A percentile compares a stretch with the other conserved stretches of the same genome.
Conservation (phyloP, 1,140 invertebrate genomes). For the Metopolophium dirhodum region DNA sequence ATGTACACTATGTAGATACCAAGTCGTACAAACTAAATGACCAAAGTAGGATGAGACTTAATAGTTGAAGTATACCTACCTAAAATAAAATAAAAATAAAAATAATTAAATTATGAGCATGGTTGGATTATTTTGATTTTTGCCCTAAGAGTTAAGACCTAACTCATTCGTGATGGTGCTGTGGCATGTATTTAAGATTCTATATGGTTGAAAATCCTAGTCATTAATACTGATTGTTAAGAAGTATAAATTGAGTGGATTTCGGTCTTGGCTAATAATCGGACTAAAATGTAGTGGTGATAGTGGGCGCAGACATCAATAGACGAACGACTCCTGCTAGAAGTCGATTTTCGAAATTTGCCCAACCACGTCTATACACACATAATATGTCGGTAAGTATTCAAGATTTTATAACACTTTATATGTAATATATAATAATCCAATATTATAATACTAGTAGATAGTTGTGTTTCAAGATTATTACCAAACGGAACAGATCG, state of each 20-base stretch:
- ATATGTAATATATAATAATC: background rate
- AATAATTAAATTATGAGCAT: background rate
- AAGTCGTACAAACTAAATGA: background rate
- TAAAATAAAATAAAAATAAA: background rate
- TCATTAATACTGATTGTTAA: background rate
- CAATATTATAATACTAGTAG: background rate
- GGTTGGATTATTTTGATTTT: no score
- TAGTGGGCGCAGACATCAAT: background rate
- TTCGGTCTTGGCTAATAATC: background rate
- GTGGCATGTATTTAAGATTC: background rate
- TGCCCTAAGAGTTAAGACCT: no score
- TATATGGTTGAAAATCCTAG: background rate
- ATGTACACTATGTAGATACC: background rate
- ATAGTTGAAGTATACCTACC: background rate
- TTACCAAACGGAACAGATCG: background rate
- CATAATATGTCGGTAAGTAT: background rate
- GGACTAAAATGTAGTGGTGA: background rate
- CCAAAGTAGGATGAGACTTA: background rate
- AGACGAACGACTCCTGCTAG: background rate
- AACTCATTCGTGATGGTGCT: background rate
- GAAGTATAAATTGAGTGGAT: background rate
- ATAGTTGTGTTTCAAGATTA: background rate
- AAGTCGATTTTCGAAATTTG: background rate
- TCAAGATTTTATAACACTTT: background rate
- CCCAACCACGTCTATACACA: background rate